phyloP scores from a whole-genome alignment of 2,888 invertebrate genomes.

The Acrobasis repandana region DNA sequence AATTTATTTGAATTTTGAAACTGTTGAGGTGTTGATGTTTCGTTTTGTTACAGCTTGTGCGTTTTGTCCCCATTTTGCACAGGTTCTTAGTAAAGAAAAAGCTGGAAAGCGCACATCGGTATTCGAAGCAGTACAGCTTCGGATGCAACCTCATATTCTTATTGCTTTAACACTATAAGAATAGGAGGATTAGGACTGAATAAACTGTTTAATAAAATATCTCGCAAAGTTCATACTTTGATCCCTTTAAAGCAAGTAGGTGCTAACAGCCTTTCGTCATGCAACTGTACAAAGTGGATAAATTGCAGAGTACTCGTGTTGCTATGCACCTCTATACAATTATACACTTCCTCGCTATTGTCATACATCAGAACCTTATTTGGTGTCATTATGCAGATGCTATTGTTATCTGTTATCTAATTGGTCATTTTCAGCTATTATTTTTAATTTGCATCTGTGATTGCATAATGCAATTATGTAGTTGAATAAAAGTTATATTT shows the following conservation, averaged over 20 bases:
- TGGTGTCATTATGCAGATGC: conserved; percentile 10
- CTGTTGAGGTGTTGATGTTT: too few species aligned
- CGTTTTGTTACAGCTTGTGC: too few species aligned
- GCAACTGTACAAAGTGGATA: conserved; percentile 15
- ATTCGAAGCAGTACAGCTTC: too few species aligned
- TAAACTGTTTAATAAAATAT: background rate
- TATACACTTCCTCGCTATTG: background rate
- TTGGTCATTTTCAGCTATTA: conserved; percentile 10
- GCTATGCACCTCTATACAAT: conserved; percentile 1
- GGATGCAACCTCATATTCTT: too few species aligned
- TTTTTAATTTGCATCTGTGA: background rate
- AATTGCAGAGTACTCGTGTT: background rate
- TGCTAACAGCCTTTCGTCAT: conserved; percentile 21
- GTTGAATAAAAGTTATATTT: background rate
- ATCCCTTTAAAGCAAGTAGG: conserved; percentile 3
- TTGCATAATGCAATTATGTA: background rate
- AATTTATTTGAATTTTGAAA: too few species aligned
- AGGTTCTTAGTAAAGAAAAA: too few species aligned
- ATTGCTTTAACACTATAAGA: too few species aligned
- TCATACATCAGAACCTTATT: conserved; percentile 8
- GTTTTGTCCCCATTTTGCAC: too few species aligned
- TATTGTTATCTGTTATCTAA: conserved; percentile 3
- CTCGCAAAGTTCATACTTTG: conserved; percentile 6
- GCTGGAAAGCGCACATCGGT: too few species aligned
- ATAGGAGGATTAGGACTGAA: too few species aligned